These are phyloP conservation scores for Cephus cinctus DNA, from an alignment of 1,140 invertebrate genomes.

Conservation along the genomic window DNA sequence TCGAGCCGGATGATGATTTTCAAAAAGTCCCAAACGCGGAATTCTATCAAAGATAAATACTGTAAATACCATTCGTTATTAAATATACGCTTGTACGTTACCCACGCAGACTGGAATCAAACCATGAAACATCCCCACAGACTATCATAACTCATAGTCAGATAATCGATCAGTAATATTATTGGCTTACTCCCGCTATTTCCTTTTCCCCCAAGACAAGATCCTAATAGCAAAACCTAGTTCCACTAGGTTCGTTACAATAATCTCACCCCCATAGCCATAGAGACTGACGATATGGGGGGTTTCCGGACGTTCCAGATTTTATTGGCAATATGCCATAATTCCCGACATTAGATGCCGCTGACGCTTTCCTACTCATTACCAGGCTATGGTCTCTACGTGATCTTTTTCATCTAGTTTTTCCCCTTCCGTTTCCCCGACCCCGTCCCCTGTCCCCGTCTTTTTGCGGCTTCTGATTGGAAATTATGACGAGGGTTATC, in stretches of 20 bases:
- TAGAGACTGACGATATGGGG: slow-evolving; percentile 30
- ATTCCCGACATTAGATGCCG: slow-evolving; percentile 57
- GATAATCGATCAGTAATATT: slow-evolving; percentile 50
- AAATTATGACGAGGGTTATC: slow-evolving; percentile 48
- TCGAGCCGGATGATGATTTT: not conserved
- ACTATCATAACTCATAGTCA: too few species aligned
- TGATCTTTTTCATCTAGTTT: slow-evolving; percentile 43
- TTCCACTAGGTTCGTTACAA: slow-evolving; percentile 47
- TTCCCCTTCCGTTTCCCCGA: too few species aligned
- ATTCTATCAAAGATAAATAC: not conserved
- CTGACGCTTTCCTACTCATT: slow-evolving; percentile 56
- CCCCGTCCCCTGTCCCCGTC: slow-evolving; percentile 11
- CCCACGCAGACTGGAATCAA: not conserved
- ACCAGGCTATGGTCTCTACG: slow-evolving; percentile 40
- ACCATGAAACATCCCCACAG: too few species aligned
- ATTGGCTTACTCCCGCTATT: slow-evolving; percentile 34
- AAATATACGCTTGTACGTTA: not conserved
- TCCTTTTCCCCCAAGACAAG: slow-evolving; percentile 32
- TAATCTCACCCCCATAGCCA: slow-evolving; percentile 41
- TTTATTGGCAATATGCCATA: slow-evolving; percentile 60
- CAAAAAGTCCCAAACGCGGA: not conserved
- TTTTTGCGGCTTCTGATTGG: slow-evolving; percentile 47
- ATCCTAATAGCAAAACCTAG: slow-evolving; percentile 47
- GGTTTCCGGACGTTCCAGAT: slow-evolving; percentile 32
- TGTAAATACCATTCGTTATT: not conserved